Evolutionary conservation across 2,797 vertebrate species (phyloP).

Genomic region (Sarcophilus harrisii): DNA sequence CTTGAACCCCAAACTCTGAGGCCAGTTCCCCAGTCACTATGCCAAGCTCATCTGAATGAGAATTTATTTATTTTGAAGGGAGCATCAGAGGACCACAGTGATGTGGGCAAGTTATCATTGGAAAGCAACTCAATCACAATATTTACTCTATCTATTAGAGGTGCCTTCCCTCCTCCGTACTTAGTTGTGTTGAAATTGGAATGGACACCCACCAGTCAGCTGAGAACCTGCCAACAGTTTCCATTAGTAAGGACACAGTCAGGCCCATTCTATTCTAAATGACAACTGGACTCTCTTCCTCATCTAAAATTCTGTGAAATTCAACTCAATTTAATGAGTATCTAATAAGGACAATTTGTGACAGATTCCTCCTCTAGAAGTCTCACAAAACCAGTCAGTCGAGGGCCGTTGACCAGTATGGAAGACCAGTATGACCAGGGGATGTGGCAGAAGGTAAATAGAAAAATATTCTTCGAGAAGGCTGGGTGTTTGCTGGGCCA

Average conservation of each 20-base stretch:
- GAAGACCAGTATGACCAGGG: not conserved
- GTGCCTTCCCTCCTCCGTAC: slow-evolving; percentile 7
- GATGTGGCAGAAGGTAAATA: not conserved
- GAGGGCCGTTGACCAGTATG: not conserved
- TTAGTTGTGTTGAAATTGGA: not conserved
- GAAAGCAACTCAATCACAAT: slow-evolving; percentile 45
- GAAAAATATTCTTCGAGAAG: not conserved
- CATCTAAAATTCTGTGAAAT: not conserved
- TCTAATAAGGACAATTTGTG: not conserved
- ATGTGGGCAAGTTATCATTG: slow-evolving; percentile 5
- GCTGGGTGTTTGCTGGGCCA: not conserved
- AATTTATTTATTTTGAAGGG: slow-evolving; percentile 35
- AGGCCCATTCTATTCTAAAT: not conserved
- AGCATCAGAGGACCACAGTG: not conserved
- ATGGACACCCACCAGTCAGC: not conserved
- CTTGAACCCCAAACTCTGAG: too few species aligned
- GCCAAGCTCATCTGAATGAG: not conserved
- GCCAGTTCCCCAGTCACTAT: not conserved
- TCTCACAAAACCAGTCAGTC: not conserved
- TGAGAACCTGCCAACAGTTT: not conserved
- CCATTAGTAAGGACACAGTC: not conserved
- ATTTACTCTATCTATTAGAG: not conserved
- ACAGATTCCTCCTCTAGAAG: not conserved
- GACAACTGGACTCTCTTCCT: not conserved
- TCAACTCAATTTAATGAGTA: not conserved